Base-by-base conservation (phyloP, 1,140 invertebrate species). In the Harlomillsia oculata region DNA sequence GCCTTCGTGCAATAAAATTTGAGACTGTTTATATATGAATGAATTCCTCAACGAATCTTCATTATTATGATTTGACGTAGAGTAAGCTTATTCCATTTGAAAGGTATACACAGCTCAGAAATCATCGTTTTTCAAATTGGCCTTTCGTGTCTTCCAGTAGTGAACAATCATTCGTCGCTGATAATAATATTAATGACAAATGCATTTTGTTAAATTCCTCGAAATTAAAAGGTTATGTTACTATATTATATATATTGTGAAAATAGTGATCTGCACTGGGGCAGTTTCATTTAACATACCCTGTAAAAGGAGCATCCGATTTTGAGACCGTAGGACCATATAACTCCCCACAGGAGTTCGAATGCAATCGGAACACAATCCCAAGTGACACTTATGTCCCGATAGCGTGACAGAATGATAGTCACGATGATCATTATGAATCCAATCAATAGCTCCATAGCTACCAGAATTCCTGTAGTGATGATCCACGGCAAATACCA, bases 401-500 rank as follows among this genome's bases (percentile, higher is more conserved):
- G 36, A 25, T 50, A 56, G 3, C 18, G 39, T 8, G 23, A 20
- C 8, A 57, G 11, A 26, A 41, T 41, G 16, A 43, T 39, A 8
- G 41, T 44, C 30, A 46, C 37, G 9, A 58, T 40, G 34, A 56
- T 41, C 56, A 56, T 55, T 13, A 18, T 16, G 0, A 18, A 20
- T 2, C 37, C 52, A 11, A 41, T 56, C 1, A 48, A 11, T 30
- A 41, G 56, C 2, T 37, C n/a, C 13, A n/a, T 14, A 3, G 36
- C 11, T 18, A 55, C 46, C 28, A 63, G 30, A 13, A 44, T 5
- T 11, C 3, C 43, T 16, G 56, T 59, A 44, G 55, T 20, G 34
- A 56, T 21, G 4, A 63, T 16, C 60, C 60, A 63, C 3, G 60
- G 60, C 32, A 63, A 16, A 37, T 63, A 63, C 29, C 26, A 55